Evolutionary conservation across 2,797 vertebrate genomes (phyloP).

Genomic region (Orientallactaga sibirica): DNA sequence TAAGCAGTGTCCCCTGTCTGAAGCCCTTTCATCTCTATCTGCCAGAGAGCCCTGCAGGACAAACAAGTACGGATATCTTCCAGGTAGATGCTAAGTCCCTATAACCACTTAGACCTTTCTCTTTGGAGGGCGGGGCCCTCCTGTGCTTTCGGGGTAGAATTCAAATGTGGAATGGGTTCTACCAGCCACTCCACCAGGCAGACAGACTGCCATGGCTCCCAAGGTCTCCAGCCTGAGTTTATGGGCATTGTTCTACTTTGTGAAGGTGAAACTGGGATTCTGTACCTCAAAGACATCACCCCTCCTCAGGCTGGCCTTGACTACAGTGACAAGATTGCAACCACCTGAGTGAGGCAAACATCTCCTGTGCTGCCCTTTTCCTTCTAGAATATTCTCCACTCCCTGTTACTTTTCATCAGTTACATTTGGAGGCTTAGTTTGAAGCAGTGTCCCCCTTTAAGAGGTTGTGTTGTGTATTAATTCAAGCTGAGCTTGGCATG

Average conservation of each 20-base stretch:
- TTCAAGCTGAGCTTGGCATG: constrained; percentile 79
- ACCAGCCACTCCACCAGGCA: neutral
- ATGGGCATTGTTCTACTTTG: neutral
- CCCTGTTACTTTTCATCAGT: constrained; percentile 57
- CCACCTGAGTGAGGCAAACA: constrained; percentile 56
- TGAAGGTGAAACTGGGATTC: neutral
- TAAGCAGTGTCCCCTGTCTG: neutral
- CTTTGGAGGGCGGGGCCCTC: neutral
- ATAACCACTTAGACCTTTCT: constrained; percentile 9
- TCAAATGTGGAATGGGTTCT: neutral
- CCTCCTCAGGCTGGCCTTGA: constrained; percentile 54
- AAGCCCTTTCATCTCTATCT: neutral
- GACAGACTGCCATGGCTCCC: neutral
- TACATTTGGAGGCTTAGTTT: constrained; percentile 8
- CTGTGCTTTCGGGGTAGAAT: constrained; percentile 52
- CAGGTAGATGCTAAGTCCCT: neutral
- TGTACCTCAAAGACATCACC: neutral
- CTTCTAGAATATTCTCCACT: constrained; percentile 60
- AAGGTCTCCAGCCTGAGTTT: neutral
- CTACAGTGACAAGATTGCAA: constrained; percentile 59
- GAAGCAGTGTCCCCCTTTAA: constrained; percentile 49
- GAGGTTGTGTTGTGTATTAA: constrained; percentile 73
- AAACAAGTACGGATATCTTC: neutral
- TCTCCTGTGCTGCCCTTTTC: constrained; percentile 41
- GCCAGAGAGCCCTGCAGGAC: neutral